A percentile compares a stretch with the other conserved stretches of the same genome.
Conservation (phyloP, 2,888 invertebrate genomes). For the Drosophila gaucha region DNA sequence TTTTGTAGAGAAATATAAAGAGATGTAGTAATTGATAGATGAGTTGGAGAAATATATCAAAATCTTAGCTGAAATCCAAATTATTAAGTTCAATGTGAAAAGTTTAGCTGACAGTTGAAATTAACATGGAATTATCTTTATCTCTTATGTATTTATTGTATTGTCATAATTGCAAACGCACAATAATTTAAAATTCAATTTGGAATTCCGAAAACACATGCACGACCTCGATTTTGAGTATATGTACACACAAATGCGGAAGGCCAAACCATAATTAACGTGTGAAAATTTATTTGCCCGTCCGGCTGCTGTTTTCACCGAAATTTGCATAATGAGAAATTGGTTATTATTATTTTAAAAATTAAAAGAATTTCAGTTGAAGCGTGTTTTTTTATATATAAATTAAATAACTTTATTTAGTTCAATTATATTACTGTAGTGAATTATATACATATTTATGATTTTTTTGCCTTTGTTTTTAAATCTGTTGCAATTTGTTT, state of each 20-base stretch:
- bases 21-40: too few species aligned
- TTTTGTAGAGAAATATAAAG: too few species aligned
- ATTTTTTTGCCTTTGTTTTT: slow-evolving; percentile 24
- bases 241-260: slow-evolving; percentile 6
- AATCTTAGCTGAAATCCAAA: too few species aligned
- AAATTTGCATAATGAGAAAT: slow-evolving; percentile 72
- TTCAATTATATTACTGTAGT: slow-evolving; percentile 65
- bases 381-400: slow-evolving; percentile 54
- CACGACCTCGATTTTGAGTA: background rate
- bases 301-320: slow-evolving; percentile 49
- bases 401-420: slow-evolving; percentile 81
- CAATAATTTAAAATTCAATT: slow-evolving; percentile 11
- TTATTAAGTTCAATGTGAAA: too few species aligned
- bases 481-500: slow-evolving; percentile 20
- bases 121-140: background rate
- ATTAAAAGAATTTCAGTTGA: background rate
- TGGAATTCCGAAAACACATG: slow-evolving; percentile 2
- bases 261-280: slow-evolving; percentile 59
- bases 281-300: slow-evolving; percentile 63
- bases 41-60: too few species aligned
- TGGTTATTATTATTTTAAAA: slow-evolving; percentile 58
- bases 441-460: slow-evolving; percentile 68
- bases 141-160: background rate
- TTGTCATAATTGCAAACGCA: background rate
- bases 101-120: too few species aligned